Percentiles rank a stretch among this genome's conserved stretches.
These are phyloP conservation scores for Argyresthia albistria DNA, from an alignment of 2,888 invertebrate species.

Conservation along the genomic window DNA sequence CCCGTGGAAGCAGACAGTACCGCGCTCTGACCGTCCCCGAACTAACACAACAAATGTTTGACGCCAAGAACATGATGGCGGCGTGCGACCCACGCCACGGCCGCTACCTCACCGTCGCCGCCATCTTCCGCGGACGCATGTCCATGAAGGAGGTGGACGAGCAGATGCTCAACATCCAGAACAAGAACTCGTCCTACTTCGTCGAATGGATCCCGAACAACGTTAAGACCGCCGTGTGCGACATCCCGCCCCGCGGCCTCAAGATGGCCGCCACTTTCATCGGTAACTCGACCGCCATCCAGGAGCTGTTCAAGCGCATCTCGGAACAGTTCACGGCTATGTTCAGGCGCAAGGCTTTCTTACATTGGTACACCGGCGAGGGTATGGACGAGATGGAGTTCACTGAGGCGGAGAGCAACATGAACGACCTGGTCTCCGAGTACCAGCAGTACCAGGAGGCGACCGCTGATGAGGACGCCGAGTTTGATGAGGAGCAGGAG, in stretches of 20 bases:
- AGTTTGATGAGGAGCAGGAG: conserved; percentile 84
- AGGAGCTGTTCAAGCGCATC: conserved; percentile 92
- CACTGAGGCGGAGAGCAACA: conserved; percentile 95
- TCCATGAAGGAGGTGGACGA: conserved; percentile 94
- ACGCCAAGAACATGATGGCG: conserved; percentile 98
- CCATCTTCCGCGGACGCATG: conserved; percentile 93
- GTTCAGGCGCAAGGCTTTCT: conserved; percentile 97
- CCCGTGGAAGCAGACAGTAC: conserved; percentile 91
- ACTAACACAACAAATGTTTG: conserved; percentile 93
- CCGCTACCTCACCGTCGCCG: conserved; percentile 91
- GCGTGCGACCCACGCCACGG: conserved; percentile 95
- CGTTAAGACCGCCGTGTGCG: conserved; percentile 86
- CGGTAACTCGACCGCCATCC: conserved; percentile 94
- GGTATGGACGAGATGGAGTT: conserved; percentile 99
- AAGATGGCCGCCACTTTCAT: conserved; percentile 97
- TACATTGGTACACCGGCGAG: conserved; percentile 98
- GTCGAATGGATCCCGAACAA: conserved; percentile 96
- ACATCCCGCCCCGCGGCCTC: conserved; percentile 89
- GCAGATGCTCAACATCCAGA: conserved; percentile 96
- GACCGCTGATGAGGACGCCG: conserved; percentile 85
- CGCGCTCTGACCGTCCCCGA: conserved; percentile 92
- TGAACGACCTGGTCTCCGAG: conserved; percentile 94
- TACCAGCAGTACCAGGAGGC: conserved; percentile 96
- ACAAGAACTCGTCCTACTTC: conserved; percentile 93
- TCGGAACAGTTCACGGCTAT: conserved; percentile 95